Base-by-base conservation (phyloP, 2,888 invertebrate species). In the Blastobasis adustella region DNA sequence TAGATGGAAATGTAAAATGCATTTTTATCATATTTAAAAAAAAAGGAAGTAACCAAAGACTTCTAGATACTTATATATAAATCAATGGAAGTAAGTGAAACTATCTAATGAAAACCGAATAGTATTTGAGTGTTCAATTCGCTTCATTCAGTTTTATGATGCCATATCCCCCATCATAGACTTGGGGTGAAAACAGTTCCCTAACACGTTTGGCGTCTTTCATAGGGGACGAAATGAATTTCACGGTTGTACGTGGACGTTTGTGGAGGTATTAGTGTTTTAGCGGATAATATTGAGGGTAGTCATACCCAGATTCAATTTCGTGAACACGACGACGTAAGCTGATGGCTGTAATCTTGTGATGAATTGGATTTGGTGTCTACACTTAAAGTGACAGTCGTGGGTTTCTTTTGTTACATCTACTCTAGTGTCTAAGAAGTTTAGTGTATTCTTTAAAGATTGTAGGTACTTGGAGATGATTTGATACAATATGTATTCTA, bases 211-310 rank as follows among this genome's bases (percentile, higher is more conserved):
- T 78, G 78, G 79, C 80, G 73, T 78, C 73, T 74, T 63, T 62
- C 63, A 65, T 23, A 67, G 74, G 79, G 80, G 69, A 76, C 65
- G 65, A 69, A 74, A 80, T 71, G 76, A 77, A 77, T 79, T 78
- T 75, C 67, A 77, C 69, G 73, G 73, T 69, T 66, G 67, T 63
- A 52, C 54, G 59, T 56, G 65, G 66, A 61, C 67, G 65, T 73
- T 75, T 73, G 73, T 70, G 56, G 65, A 63, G 63, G 65, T 62
- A 66, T 67, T 69, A 69, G 66, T 66, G 69, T 75, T 71, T 71
- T 68, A 73, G 70, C 64, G 65, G 66, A 67, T 63, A 62, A 59
- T 60, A 48, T 57, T 10, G 55, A 53, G 64, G 61, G 57, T 59
- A 50, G 52, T 48, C 42, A 43, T 40, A 45, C 42, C 50, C 43